phyloP scores from a whole-genome alignment of 2,797 vertebrate genomes.

The Alauda arvensis region DNA sequence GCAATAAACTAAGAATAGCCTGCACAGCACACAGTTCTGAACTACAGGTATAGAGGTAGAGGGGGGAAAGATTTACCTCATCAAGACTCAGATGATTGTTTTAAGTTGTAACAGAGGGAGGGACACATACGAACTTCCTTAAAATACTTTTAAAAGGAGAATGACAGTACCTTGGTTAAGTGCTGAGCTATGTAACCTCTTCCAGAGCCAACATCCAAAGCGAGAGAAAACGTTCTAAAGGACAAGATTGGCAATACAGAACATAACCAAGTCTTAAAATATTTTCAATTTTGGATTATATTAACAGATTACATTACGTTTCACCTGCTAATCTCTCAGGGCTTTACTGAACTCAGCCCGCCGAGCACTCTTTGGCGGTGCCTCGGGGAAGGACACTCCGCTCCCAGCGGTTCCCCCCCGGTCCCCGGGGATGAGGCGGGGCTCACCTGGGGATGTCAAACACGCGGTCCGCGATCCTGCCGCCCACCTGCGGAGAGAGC shows the following conservation, averaged over 20 bases:
- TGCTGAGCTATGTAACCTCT: conserved; percentile 86
- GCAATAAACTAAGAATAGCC: neutral
- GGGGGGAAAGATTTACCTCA: fast-evolving
- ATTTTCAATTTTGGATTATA: fast-evolving
- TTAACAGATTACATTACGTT: neutral
- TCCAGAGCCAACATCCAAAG: conserved; percentile 87
- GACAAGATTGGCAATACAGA: fast-evolving
- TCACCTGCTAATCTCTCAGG: fast-evolving
- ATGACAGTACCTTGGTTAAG: conserved; percentile 79
- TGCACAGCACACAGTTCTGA: neutral
- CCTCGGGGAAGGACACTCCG: fast-evolving
- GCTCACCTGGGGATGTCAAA: conserved; percentile 85
- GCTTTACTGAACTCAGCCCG: fast-evolving
- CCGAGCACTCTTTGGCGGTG: fast-evolving
- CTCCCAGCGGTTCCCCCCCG: too few species aligned
- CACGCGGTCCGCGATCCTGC: conserved; percentile 85
- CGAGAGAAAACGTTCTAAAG: conserved; percentile 86
- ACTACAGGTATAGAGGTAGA: neutral
- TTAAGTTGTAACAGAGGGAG: neutral
- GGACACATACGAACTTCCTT: fast-evolving
- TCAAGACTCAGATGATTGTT: fast-evolving
- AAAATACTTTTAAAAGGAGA: neutral
- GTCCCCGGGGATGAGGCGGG: neutral
- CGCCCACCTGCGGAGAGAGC: conserved; percentile 77
- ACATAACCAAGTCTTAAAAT: fast-evolving